Evolutionary conservation across 64 coral and sea anemone species (phyloP).

Genomic region (Anthopleura sola): DNA sequence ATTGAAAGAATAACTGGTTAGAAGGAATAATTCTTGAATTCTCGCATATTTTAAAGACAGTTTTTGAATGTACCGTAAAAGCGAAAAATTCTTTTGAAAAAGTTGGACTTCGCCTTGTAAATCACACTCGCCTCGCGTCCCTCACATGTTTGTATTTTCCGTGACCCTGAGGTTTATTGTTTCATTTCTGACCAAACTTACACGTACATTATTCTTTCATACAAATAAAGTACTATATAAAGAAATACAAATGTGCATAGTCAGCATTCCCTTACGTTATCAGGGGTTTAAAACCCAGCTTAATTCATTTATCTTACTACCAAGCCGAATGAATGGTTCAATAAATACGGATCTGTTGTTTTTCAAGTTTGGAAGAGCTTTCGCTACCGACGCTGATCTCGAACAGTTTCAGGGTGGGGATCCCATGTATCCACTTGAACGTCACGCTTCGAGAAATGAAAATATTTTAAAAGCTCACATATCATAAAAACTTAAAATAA

Average conservation of each 20-base stretch:
- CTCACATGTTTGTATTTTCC: background rate
- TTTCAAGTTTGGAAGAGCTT: too few species aligned
- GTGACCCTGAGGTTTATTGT: background rate
- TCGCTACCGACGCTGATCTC: too few species aligned
- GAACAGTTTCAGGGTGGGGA: too few species aligned
- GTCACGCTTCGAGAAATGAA: too few species aligned
- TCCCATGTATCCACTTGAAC: too few species aligned
- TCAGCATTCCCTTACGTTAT: background rate
- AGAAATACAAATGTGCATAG: background rate
- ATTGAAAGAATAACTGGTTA: background rate
- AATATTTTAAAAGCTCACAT: too few species aligned
- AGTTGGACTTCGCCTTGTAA: background rate
- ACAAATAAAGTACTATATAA: background rate
- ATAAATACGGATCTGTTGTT: too few species aligned
- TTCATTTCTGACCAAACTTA: background rate
- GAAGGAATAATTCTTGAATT: background rate
- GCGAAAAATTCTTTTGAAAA: background rate
- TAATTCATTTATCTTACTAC: background rate
- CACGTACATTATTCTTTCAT: background rate
- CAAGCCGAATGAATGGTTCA: background rate
- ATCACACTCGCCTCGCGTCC: background rate
- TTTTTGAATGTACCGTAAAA: background rate
- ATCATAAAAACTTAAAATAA: too few species aligned
- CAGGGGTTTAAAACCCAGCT: background rate
- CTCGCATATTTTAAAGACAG: background rate